phyloP scores from a whole-genome alignment of 2,888 invertebrate genomes.

The Acrobasis suavella region DNA sequence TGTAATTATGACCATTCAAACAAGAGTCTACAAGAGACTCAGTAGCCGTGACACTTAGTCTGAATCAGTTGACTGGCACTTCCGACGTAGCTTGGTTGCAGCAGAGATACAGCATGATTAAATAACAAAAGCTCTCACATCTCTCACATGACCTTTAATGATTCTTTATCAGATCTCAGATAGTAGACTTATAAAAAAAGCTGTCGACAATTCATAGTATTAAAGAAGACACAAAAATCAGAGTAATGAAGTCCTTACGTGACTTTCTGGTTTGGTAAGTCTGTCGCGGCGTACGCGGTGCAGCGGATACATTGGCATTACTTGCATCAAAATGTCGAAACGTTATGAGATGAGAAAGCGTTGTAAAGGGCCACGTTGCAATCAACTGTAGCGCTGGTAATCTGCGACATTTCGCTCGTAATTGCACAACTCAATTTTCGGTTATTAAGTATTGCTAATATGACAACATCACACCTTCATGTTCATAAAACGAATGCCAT shows the following conservation, averaged over 20 bases:
- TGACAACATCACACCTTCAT: slow-evolving; percentile 10
- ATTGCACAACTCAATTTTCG: slow-evolving; percentile 13
- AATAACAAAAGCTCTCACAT: no score
- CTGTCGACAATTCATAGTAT: not conserved
- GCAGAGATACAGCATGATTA: no score
- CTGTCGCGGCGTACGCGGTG: not conserved
- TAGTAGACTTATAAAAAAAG: no score
- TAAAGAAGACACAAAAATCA: no score
- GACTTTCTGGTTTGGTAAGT: not conserved
- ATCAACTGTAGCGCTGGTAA: slow-evolving; percentile 9
- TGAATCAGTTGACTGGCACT: no score
- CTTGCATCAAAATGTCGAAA: not conserved
- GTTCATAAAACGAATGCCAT: not conserved
- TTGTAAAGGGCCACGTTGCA: not conserved
- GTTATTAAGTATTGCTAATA: slow-evolving; percentile 10
- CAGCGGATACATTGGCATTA: not conserved
- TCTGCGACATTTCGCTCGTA: slow-evolving; percentile 12
- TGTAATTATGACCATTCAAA: no score
- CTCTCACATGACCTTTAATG: no score
- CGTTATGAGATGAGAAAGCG: slow-evolving; percentile 12
- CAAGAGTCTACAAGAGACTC: no score
- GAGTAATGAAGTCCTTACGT: not conserved
- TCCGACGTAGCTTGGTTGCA: no score
- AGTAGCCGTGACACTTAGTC: no score
- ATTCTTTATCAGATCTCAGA: no score